A percentile compares a stretch with the other conserved stretches of the same genome.
Conservation (phyloP, 2,113 vertebrate genomes). For the Oreamnos americanus region DNA sequence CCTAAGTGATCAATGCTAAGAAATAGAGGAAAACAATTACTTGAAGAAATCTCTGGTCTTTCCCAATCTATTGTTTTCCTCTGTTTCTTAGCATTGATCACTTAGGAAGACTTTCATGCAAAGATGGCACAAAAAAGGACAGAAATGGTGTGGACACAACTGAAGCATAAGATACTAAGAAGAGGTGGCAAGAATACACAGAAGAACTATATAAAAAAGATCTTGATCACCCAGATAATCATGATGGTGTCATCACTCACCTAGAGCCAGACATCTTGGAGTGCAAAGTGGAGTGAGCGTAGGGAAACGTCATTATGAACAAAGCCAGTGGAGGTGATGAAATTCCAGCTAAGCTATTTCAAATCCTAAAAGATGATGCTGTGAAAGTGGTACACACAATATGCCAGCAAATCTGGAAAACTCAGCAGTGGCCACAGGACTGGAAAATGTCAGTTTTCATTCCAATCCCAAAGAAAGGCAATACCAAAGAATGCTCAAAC, state of each 20-base stretch:
- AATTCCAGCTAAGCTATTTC: neutral
- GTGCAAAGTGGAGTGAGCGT: neutral
- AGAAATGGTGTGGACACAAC: neutral
- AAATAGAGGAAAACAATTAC: neutral
- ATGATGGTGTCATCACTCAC: neutral
- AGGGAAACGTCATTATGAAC: neutral
- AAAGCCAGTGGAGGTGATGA: neutral
- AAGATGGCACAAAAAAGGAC: neutral
- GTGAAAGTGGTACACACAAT: neutral
- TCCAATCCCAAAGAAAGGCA: neutral
- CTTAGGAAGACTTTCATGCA: neutral
- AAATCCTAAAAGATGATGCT: neutral
- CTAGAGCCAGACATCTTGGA: neutral
- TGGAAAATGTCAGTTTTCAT: neutral
- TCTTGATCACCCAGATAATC: neutral
- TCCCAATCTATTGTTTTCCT: neutral
- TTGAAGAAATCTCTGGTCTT: neutral
- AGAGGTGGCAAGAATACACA: neutral
- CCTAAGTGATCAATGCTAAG: neutral
- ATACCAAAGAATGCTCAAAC: neutral
- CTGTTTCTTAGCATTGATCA: neutral
- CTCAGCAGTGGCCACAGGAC: neutral
- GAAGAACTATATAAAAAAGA: neutral
- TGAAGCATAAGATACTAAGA: neutral
- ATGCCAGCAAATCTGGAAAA: neutral